A percentile compares a stretch with the other conserved stretches of the same genome.
Evolutionary conservation across 2,797 vertebrate genomes (phyloP).

Genomic region (Peromyscus melanophrys): DNA sequence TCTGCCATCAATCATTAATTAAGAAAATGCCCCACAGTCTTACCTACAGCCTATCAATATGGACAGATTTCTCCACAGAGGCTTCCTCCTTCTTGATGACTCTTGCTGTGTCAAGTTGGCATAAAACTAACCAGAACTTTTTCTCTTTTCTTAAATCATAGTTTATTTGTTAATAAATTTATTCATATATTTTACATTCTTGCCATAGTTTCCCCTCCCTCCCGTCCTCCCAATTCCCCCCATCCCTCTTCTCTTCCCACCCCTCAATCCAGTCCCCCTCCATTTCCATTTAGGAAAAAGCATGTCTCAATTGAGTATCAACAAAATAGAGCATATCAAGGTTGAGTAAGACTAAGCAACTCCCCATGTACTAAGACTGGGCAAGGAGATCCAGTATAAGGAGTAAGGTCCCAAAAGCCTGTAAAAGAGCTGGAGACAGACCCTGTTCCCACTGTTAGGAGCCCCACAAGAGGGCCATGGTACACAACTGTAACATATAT

Average conservation of each 20-base stretch:
- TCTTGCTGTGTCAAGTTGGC: too few relatives aligned
- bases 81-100: too few relatives aligned
- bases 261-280: background rate
- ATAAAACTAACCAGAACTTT: background rate
- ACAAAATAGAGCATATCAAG: background rate
- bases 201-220: background rate
- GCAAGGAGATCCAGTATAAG: background rate
- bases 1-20: too few relatives aligned
- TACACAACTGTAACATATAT: background rate
- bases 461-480: too few relatives aligned
- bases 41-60: too few relatives aligned
- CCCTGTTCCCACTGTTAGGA: background rate
- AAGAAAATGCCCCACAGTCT: too few relatives aligned
- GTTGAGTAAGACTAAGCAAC: background rate
- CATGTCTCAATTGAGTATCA: background rate
- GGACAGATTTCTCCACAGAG: too few relatives aligned
- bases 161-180: background rate
- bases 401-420: background rate
- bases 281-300: background rate
- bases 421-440: background rate
- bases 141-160: background rate
- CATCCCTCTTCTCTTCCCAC: background rate
- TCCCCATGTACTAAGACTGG: background rate
- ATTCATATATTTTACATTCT: background rate
- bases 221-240: background rate